These are phyloP conservation scores for Leucoptera coffeella DNA, from an alignment of 2,888 invertebrate species.

Conservation along the genomic window DNA sequence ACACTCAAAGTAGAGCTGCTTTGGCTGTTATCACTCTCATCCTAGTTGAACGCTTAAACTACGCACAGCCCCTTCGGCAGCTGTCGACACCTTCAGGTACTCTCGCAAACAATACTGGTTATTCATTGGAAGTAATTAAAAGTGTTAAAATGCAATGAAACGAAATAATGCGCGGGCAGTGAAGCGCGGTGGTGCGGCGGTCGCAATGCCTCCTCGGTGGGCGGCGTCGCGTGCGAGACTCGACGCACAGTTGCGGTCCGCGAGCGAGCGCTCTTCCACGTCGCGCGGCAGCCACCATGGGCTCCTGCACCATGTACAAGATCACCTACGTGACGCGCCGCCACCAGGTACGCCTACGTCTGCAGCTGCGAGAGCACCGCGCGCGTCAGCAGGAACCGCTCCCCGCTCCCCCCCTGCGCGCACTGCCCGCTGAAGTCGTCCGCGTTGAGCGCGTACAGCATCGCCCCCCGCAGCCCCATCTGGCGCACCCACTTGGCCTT, in stretches of 20 bases:
- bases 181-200: too few relatives aligned
- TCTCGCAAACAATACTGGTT: too few relatives aligned
- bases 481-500: constrained; percentile 64
- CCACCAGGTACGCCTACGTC: constrained; percentile 30
- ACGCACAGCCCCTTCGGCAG: too few relatives aligned
- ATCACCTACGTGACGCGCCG: constrained; percentile 40
- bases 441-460: constrained; percentile 76
- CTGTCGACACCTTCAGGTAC: too few relatives aligned
- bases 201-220: constrained; percentile 9
- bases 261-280: neutral
- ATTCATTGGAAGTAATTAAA: too few relatives aligned
- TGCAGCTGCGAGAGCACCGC: too few relatives aligned
- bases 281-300: constrained; percentile 16
- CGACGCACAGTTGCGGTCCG: too few relatives aligned
- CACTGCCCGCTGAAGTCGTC: constrained; percentile 69
- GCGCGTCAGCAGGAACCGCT: constrained; percentile 14
- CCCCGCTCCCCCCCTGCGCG: constrained; percentile 10
- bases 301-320: constrained; percentile 41
- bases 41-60: too few relatives aligned
- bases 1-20: too few relatives aligned
- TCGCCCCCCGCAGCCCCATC: constrained; percentile 67
- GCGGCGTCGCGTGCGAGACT: constrained; percentile 6
- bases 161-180: too few relatives aligned
- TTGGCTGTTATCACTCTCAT: too few relatives aligned
- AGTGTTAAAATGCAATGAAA: too few relatives aligned